Base-by-base conservation (phyloP, 1,140 invertebrate species). In the Hypsibius dujardini region DNA sequence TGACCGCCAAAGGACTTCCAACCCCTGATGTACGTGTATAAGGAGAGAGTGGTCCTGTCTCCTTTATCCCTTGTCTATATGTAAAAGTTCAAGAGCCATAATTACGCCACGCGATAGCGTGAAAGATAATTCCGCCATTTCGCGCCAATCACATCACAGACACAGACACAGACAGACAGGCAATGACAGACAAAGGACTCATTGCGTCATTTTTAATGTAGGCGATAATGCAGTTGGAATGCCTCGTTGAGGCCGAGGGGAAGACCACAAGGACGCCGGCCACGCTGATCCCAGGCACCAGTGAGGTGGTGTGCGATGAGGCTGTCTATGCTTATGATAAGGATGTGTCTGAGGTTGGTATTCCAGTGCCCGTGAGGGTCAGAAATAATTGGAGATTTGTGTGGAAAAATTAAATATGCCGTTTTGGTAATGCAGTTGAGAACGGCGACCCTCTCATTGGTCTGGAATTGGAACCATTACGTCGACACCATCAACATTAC, bases 391-490 rank as follows among this genome's bases (percentile, higher is more conserved):
- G 70, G 40, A 46, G 3, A 42, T 74, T 46, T 60, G 50, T 47
- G 70, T 74, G 70, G 62, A 72, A 45, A 28, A 46, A 46, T 56
- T n/a, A 67, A 45, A 71, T 28, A 14, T 69, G 14, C 60, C 46
- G 50, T 45, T 67, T 50, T 69, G 46, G 46, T 71, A 71, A 70
- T 73, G 46, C 70, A 74, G 75, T 73, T 73, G 72, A 74, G 80
- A 80, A 71, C 75, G 87, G 79, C 90, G 0, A 88, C 86, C 75
- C 87, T 95, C 47, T 89, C 88, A 73, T 87, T 95, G 47, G 86
- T 92, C 42, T 94, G 90, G 90, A 94, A 94, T 79, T 84, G 87
- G 47, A 90, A 91, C 78, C 90, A 93, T 78, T 90, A 92, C 76
- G 86, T 95, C 59, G 91, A 93, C 77, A 89, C 88, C 2, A 89